Percentiles rank a stretch among this genome's conserved stretches.
Conservation (phyloP, 2,888 invertebrate genomes). For the Sepiola atlantica region DNA sequence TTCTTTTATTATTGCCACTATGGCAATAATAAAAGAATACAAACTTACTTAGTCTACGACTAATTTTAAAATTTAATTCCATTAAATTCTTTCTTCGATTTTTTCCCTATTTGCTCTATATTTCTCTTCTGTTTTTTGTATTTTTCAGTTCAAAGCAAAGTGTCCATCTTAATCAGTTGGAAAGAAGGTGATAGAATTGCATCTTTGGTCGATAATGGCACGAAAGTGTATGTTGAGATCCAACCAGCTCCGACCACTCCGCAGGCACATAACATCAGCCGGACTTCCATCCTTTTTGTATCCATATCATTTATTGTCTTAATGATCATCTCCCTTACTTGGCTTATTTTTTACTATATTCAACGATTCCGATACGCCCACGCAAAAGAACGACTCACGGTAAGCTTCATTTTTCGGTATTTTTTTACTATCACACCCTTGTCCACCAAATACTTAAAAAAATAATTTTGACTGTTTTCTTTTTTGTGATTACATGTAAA, state of each 20-base stretch:
- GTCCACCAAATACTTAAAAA: too few relatives aligned
- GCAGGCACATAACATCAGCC: conserved; percentile 77
- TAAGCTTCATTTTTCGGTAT: conserved; percentile 74
- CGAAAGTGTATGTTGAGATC: conserved; percentile 81
- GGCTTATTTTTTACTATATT: conserved; percentile 96
- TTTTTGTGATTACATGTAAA: too few relatives aligned
- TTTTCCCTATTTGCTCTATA: background rate
- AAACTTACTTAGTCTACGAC: too few relatives aligned
- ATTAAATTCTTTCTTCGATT: too few relatives aligned
- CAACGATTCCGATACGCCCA: conserved; percentile 95
- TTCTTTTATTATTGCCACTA: too few relatives aligned
- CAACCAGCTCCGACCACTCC: conserved; percentile 79
- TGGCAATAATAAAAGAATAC: too few relatives aligned
- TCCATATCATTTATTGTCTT: conserved; percentile 95
- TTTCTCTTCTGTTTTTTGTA: conserved; percentile 47
- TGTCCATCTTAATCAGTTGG: conserved; percentile 87
- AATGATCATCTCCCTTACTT: conserved; percentile 94
- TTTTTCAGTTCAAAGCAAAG: conserved; percentile 81
- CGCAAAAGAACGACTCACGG: conserved; percentile 93
- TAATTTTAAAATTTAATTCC: too few relatives aligned
- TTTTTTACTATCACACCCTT: too few relatives aligned
- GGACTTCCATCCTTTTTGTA: conserved; percentile 92
- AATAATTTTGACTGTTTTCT: too few relatives aligned
- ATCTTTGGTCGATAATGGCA: conserved; percentile 82
- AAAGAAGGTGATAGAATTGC: conserved; percentile 86